Conservation (phyloP, 2,888 invertebrate genomes). For the Autographa pulchrina region DNA sequence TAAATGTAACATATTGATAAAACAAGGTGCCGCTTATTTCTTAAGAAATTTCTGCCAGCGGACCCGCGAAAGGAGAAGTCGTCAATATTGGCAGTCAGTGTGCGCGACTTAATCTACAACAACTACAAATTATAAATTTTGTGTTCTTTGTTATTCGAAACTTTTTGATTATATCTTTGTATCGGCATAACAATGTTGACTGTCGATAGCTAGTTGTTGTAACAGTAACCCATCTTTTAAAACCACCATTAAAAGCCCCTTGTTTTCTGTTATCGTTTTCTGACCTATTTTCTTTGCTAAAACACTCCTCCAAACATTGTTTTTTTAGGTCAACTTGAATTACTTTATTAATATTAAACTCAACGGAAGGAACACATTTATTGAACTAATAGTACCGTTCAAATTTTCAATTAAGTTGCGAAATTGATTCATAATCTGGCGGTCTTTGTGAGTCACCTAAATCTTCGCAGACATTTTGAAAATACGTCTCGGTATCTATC, state of each 20-base stretch:
- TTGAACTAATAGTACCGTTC: neutral
- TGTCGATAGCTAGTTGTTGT: neutral
- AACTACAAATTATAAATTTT: too few relatives aligned
- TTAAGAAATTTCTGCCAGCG: too few relatives aligned
- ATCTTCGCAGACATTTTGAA: neutral
- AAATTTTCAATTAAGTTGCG: slow-evolving; percentile 6
- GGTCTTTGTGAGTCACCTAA: neutral
- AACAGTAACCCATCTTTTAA: neutral
- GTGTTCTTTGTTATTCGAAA: neutral
- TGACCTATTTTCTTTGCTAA: neutral
- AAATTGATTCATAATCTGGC: slow-evolving; percentile 2
- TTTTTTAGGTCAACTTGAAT: neutral
- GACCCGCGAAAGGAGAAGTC: too few relatives aligned
- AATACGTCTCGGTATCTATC: neutral
- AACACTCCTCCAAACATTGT: neutral
- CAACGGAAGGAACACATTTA: neutral
- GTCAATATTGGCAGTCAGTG: too few relatives aligned
- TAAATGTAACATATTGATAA: too few relatives aligned
- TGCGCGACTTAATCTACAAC: too few relatives aligned
- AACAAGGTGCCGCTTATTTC: too few relatives aligned
- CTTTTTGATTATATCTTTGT: neutral
- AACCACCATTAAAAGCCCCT: neutral
- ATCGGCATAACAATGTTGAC: too few relatives aligned
- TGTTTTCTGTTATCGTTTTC: neutral
- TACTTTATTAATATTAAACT: slow-evolving; percentile 1